Evolutionary conservation across 1,140 invertebrate species (phyloP).

Genomic region (Octopus sinensis): DNA sequence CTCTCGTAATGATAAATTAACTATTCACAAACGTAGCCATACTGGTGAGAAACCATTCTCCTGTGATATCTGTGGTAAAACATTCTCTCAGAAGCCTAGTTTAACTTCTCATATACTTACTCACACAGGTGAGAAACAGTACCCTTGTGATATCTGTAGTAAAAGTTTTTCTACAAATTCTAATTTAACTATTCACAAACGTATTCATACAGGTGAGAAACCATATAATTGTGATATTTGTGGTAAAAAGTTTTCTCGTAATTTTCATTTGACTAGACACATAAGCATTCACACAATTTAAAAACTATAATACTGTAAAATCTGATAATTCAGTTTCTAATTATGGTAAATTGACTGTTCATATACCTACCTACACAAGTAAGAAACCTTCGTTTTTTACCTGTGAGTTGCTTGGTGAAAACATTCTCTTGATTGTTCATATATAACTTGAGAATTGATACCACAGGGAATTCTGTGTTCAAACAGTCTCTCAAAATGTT

Average conservation of each 20-base stretch:
- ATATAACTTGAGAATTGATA: too few relatives aligned
- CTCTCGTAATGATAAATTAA: neutral
- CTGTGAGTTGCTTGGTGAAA: too few relatives aligned
- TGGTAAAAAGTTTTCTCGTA: slow-evolving; percentile 11
- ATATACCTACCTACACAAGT: too few relatives aligned
- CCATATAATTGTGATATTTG: slow-evolving; percentile 88
- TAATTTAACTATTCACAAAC: slow-evolving; percentile 85
- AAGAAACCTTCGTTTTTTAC: too few relatives aligned
- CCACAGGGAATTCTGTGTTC: too few relatives aligned
- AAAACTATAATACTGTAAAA: too few relatives aligned
- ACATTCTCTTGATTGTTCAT: too few relatives aligned
- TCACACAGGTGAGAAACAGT: slow-evolving; percentile 28
- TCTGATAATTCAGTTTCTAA: too few relatives aligned
- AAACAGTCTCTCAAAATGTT: too few relatives aligned
- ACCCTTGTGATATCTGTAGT: slow-evolving; percentile 67
- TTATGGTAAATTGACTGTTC: too few relatives aligned
- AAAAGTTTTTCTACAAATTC: slow-evolving; percentile 83
- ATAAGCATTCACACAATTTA: neutral
- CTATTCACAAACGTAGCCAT: slow-evolving; percentile 59
- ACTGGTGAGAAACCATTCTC: slow-evolving; percentile 76
- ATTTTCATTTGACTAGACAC: neutral
- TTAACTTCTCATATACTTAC: slow-evolving; percentile 26
- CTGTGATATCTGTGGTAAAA: slow-evolving; percentile 28
- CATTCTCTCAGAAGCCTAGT: slow-evolving; percentile 23
- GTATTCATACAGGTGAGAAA: slow-evolving; percentile 87